Base-by-base conservation (phyloP, 64 coral and sea anemone species). In the Hydrozoanthus tunicans region DNA sequence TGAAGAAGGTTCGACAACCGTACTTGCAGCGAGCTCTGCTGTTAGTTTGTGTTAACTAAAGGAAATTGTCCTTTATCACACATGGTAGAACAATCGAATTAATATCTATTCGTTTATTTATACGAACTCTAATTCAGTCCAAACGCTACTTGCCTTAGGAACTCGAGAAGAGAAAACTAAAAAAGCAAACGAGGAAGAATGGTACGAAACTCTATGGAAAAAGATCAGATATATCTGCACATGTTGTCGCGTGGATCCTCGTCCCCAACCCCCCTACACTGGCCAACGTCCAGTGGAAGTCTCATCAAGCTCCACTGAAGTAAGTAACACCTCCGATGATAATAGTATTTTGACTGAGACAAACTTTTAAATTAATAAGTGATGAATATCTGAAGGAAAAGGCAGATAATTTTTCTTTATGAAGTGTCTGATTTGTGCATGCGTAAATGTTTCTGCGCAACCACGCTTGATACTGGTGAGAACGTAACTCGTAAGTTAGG, bases 121-220 rank as follows among this genome's bases (percentile, higher is more conserved):
- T 52, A 43, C 51, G 20, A 8, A 12, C 13, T 57, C 12, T 52
- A 12, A 82, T 52, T 64, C n/a, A 6, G 7, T 13, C 51, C 6
- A 13, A 27, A 51, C 43, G 1, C 59, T 26, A 6, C 26, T 60
- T 15, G 3, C 10, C n/a, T 9, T 54, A 88, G 84, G 84, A 88
- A 88, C 84, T 7, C 84, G 84, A 5, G 84, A 88, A 51, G 84
- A 88, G 27, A 88, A 88, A 58, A 75, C 69, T 32, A 88, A 88
- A 12, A 88, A 88, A 59, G 56, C 14, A 24, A 12, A 88, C 4
- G 84, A 88, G 6, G 84, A 75, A 51, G 84, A 75, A 75, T 88
- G 84, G 84, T 88, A 88, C 13, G 54, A 88, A 73, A 88, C 84
- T 3, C 12, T 88, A 55, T 88, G 68, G 84, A 88, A 32, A 25